Base-by-base conservation (phyloP, 2,113 vertebrate genomes). In the Miniopterus natalensis region DNA sequence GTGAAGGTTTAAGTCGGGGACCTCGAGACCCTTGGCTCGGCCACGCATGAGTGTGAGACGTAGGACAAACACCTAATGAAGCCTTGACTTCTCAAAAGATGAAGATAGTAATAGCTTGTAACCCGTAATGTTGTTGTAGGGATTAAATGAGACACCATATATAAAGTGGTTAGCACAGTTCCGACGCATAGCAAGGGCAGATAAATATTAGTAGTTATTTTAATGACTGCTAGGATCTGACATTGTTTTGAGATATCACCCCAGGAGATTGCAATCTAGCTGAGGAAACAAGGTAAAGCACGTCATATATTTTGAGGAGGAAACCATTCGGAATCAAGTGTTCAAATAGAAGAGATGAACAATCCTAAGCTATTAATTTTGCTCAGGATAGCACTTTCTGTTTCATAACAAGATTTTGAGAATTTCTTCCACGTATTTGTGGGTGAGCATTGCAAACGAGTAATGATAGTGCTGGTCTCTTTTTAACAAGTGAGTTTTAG, bases 261-360 rank as follows among this genome's bases (percentile, higher is more conserved):
- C 36, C 1, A 59, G 21, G 86, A 83, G 80, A 87, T 18, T 51
- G 40, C 15, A 79, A 3, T 93, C 25, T 87, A 29, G 27, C 81
- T 53, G 15, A 92, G 75, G 70, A 95, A 96, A 86, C 40, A 47
- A 79, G 88, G 65, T 95, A 90, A 90, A 92, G 65, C 66, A 29
- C 11, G 25, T 55, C 59, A 13, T 70, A 36, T 68, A 73, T 84
- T 94, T 94, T 94, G 42, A 74, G 51, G 91, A 68, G 45, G 42
- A 94, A 97, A 49, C 29, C 9, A 11, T 84, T 84, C 29, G 49
- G 23, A 94, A 80, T 90, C 45, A 47, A 36, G 57, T 73, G 27
- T 83, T 95, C 55, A 89, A 73, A 90, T 88, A 40, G 8, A 89
- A 96, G 20, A 68, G 42, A 61, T 53, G 21, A 84, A 21, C n/a